Base-by-base conservation (phyloP, 2,888 invertebrate genomes). In the Onthophagus sagittarius region DNA sequence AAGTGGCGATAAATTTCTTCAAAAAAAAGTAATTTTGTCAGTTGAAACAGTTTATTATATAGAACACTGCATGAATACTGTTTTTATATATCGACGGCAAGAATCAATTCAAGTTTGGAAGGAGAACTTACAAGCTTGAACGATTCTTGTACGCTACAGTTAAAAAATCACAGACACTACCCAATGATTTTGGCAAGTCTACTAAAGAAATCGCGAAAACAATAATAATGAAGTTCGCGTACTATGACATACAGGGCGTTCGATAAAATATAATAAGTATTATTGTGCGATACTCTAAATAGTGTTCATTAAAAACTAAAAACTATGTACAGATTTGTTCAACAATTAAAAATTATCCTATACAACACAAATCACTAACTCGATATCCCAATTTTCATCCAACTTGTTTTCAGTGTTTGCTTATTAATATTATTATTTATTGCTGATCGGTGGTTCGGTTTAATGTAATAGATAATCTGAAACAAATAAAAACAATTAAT, bases 131-230 rank as follows among this genome's bases (percentile, higher is more conserved):
- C 9, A 53, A 53, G 6, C 39, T 53, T 53, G 39, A 53, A 53
- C 39, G 39, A 53, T 53, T 53, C 39, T 23, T 23, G 39, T 53
- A 11, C 39, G 7, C 23, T 15, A 67, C 32, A 67, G 6, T 23
- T n/a, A 67, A 5, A 67, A 67, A 23, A 67, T 67, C 67, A 67
- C 67, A 67, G 67, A 67, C 67, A 67, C 67, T 67, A 67, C 67
- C 31, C 23, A 67, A 67, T 67, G 67, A 67, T 31, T 67, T 67
- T 67, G 67, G 67, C 67, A 67, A 67, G 67, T 67, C 67, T 67
- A 67, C 67, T 67, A 67, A 67, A 15, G 15, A 31, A 67, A 67
- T 14, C 64, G 14, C 64, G 23, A 15, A n/a, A 23, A 14, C 9
- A 15, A 64, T 15, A 15, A 14, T 13, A 15, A n/a, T n/a, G n/a